These are phyloP conservation scores for Drosophila infuscata DNA, from an alignment of 2,888 invertebrate genomes.

Conservation along the genomic window DNA sequence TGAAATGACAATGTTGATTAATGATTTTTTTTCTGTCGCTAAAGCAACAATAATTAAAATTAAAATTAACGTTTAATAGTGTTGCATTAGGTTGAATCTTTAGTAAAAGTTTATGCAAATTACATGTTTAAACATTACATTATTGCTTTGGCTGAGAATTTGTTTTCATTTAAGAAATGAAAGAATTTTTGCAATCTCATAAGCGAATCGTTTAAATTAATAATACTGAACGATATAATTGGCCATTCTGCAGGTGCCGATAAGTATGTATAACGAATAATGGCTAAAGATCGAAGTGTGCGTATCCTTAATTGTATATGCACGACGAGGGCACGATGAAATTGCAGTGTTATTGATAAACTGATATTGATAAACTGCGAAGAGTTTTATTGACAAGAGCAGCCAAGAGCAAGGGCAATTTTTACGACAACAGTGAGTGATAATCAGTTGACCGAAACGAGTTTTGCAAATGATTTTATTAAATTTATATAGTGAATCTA, in stretches of 20 bases:
- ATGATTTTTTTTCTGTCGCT: neutral
- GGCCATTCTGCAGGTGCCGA: slow-evolving; percentile 1
- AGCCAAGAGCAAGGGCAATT: slow-evolving; percentile 33
- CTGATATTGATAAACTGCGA: slow-evolving; percentile 40
- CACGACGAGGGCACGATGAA: slow-evolving; percentile 35
- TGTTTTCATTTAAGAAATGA: neutral
- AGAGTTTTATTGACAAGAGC: slow-evolving; percentile 34
- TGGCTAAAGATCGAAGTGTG: slow-evolving; percentile 31
- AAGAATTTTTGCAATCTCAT: neutral
- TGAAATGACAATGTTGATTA: slow-evolving; percentile 8
- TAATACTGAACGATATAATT: slow-evolving; percentile 9
- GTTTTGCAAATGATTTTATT: slow-evolving; percentile 32
- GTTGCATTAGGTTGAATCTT: neutral
- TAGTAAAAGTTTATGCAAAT: neutral
- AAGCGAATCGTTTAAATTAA: neutral
- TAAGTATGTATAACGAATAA: slow-evolving; percentile 22
- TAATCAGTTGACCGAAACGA: slow-evolving; percentile 27
- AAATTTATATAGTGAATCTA: slow-evolving; percentile 24
- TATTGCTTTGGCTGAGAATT: neutral
- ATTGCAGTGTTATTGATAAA: slow-evolving; percentile 46
- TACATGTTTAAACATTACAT: neutral
- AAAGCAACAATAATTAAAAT: neutral
- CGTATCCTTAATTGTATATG: slow-evolving; percentile 36
- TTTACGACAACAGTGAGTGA: slow-evolving; percentile 10
- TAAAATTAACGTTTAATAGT: neutral